phyloP scores from a whole-genome alignment of 1,140 invertebrate species.

The Zaprionus kolodkinae region DNA sequence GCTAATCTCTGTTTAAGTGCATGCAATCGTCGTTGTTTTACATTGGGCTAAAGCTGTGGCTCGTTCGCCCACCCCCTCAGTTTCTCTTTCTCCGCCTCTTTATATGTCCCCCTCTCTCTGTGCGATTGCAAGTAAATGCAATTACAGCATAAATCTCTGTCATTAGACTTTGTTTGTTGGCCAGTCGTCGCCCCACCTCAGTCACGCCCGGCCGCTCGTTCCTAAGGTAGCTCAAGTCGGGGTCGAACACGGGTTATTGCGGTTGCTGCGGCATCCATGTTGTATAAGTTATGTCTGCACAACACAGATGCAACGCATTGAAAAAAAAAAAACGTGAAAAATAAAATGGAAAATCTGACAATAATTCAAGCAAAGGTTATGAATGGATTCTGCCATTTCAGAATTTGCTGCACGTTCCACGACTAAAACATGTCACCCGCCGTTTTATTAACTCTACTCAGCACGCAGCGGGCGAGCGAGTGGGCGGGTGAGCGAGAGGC shows the following conservation, averaged over 20 bases:
- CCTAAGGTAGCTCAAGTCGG: slow-evolving; percentile 13
- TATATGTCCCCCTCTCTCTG: not conserved
- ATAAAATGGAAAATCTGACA: slow-evolving; percentile 20
- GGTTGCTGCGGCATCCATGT: slow-evolving; percentile 54
- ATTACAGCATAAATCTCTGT: slow-evolving; percentile 80
- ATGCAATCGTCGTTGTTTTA: slow-evolving; percentile 38
- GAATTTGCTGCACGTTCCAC: slow-evolving; percentile 61
- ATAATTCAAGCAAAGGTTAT: slow-evolving; percentile 46
- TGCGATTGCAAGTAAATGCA: slow-evolving; percentile 64
- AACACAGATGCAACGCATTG: slow-evolving; percentile 52
- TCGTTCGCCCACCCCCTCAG: not conserved
- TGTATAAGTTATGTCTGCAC: slow-evolving; percentile 67
- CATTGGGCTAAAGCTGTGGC: slow-evolving; percentile 7
- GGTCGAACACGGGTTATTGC: slow-evolving; percentile 45
- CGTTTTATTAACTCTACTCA: slow-evolving; percentile 76
- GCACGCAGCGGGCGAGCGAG: not conserved
- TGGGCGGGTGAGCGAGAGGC: not conserved
- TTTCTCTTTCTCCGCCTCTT: not conserved
- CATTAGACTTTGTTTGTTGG: slow-evolving; percentile 79
- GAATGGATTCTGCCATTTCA: slow-evolving; percentile 41
- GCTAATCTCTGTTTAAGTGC: slow-evolving; percentile 30
- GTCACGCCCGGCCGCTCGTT: not conserved
- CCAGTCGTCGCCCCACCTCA: slow-evolving; percentile 38
- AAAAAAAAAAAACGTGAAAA: slow-evolving; percentile 55
- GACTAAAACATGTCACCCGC: slow-evolving; percentile 67